phyloP scores from a whole-genome alignment of 2,888 invertebrate genomes.

The Glaucopsyche alexis region DNA sequence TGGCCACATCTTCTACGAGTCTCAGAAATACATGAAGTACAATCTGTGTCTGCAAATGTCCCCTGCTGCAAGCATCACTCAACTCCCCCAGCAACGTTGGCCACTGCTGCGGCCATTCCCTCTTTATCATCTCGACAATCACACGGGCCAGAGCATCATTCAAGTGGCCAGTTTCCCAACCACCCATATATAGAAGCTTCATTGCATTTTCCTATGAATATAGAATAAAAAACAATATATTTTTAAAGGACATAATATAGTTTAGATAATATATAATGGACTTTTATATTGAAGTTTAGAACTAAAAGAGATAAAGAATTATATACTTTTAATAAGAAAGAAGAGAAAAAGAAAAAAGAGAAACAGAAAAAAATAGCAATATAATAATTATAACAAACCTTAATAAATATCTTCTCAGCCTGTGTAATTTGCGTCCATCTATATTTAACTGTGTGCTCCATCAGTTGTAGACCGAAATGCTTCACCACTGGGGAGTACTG shows the following conservation, averaged over 20 bases:
- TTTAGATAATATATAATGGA: too few relatives aligned
- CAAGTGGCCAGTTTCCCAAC: conserved; percentile 86
- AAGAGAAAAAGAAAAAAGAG: too few relatives aligned
- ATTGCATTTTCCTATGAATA: conserved; percentile 88
- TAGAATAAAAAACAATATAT: conserved; percentile 14
- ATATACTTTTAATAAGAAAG: too few relatives aligned
- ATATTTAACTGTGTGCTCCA: conserved; percentile 96
- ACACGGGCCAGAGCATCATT: conserved; percentile 93
- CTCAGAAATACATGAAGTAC: conserved; percentile 93
- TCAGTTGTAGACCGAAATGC: conserved; percentile 94
- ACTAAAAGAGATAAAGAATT: too few relatives aligned
- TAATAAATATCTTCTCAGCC: conserved; percentile 93
- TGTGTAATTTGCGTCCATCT: conserved; percentile 94
- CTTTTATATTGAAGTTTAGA: too few relatives aligned
- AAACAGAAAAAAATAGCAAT: too few relatives aligned
- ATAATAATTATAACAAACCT: conserved; percentile 66
- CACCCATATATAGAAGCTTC: conserved; percentile 89
- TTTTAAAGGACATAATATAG: background rate
- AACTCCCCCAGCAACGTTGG: conserved; percentile 90
- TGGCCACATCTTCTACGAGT: conserved; percentile 95
- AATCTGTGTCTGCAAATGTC: conserved; percentile 93
- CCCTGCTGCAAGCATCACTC: conserved; percentile 88
- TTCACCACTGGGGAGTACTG: conserved; percentile 89
- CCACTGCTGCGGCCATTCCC: conserved; percentile 99
- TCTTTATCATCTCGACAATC: conserved; percentile 97